Evolutionary conservation across 2,797 vertebrate genomes (phyloP).

Genomic region (Chromis chromis): DNA sequence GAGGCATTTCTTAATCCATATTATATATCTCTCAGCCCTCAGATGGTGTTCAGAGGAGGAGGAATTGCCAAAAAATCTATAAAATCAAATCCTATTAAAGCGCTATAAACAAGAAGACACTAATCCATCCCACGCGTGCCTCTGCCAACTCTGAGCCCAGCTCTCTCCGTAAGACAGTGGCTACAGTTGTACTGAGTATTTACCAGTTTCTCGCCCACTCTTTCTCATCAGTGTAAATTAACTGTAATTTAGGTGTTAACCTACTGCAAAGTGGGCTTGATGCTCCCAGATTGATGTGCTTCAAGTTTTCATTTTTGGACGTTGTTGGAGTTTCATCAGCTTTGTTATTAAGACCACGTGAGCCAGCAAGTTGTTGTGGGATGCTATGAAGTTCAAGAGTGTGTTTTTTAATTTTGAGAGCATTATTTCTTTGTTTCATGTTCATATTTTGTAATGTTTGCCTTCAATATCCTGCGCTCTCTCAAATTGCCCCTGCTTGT

Average conservation of each 20-base stretch:
- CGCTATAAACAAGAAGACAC: slow-evolving; percentile 82
- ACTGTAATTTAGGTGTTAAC: slow-evolving; percentile 75
- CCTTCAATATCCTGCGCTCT: no score
- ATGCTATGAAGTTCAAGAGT: no score
- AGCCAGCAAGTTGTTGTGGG: background rate
- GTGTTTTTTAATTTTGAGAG: no score
- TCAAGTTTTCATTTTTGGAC: slow-evolving; percentile 13
- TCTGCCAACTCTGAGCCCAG: slow-evolving; percentile 70
- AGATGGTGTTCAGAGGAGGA: slow-evolving; percentile 76
- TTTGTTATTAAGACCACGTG: background rate
- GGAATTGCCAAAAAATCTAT: slow-evolving; percentile 82
- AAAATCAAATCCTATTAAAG: slow-evolving; percentile 87
- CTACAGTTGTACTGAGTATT: slow-evolving; percentile 61
- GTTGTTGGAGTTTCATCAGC: slow-evolving; percentile 10
- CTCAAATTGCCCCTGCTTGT: no score
- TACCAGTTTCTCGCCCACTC: slow-evolving; percentile 67
- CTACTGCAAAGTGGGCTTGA: slow-evolving; percentile 59
- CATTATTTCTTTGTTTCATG: no score
- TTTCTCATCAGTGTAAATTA: slow-evolving; percentile 76
- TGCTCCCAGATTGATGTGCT: slow-evolving; percentile 45
- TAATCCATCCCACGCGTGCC: slow-evolving; percentile 77
- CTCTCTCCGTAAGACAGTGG: slow-evolving; percentile 56
- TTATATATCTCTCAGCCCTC: slow-evolving; percentile 75
- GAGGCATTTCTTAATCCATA: slow-evolving; percentile 75
- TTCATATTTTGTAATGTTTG: no score